phyloP scores from a whole-genome alignment of 2,888 invertebrate species.

The Nephrocerus scutellatus region DNA sequence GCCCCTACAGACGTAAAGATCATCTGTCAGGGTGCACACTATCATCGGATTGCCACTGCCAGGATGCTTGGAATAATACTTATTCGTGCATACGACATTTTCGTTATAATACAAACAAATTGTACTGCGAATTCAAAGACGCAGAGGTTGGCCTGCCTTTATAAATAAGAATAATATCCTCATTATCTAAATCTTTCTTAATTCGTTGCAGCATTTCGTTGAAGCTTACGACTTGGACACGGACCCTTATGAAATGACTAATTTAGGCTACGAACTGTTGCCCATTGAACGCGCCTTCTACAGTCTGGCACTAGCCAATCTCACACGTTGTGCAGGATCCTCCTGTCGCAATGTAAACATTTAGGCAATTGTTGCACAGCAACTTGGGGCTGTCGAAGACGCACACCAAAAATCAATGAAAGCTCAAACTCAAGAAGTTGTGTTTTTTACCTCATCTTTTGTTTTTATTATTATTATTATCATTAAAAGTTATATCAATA shows the following conservation, averaged over 20 bases:
- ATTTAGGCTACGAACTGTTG: constrained; percentile 51
- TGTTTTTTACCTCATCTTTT: no score
- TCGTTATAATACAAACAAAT: constrained; percentile 41
- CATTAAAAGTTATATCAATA: no score
- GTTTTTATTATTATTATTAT: no score
- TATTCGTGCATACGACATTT: constrained; percentile 69
- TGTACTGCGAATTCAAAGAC: constrained; percentile 50
- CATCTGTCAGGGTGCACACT: constrained; percentile 57
- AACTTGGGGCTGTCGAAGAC: no score
- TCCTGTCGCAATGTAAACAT: constrained; percentile 30
- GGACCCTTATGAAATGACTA: constrained; percentile 68
- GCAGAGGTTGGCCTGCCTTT: constrained; percentile 38
- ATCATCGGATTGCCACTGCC: constrained; percentile 72
- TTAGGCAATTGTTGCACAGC: no score
- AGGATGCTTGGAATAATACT: constrained; percentile 78
- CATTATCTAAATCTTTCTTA: constrained; percentile 12
- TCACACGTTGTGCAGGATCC: constrained; percentile 38
- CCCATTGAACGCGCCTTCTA: constrained; percentile 53
- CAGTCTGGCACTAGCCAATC: constrained; percentile 39
- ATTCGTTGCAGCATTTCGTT: constrained; percentile 55
- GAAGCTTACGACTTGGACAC: constrained; percentile 68
- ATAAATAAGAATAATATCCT: constrained; percentile 1
- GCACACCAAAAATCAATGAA: no score
- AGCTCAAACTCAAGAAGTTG: no score
- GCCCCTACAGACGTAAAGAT: constrained; percentile 55